Percentiles rank a stretch among this genome's conserved stretches.
Conservation (phyloP, 2,888 invertebrate genomes). For the Agrochola macilenta region DNA sequence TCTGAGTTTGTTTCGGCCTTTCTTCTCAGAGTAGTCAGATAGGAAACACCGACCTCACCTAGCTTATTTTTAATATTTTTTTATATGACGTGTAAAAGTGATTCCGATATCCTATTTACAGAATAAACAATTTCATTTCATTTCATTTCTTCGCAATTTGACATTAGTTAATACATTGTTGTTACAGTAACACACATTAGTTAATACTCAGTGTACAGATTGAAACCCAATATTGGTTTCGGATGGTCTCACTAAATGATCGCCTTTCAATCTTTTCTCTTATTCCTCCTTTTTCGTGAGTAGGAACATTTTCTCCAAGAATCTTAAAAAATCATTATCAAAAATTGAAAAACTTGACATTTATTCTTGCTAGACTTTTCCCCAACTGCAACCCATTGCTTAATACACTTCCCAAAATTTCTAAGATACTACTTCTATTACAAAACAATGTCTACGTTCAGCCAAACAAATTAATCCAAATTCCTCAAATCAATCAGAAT, state of each 20-base stretch:
- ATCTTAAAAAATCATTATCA: neutral
- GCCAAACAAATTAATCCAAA: constrained; percentile 8
- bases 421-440: neutral
- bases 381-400: too few species aligned
- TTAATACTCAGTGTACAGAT: neutral
- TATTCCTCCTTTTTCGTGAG: neutral
- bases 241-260: neutral
- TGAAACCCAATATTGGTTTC: neutral
- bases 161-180: neutral
- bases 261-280: neutral
- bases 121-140: too few species aligned
- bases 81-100: too few species aligned
- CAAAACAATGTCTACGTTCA: neutral
- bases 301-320: neutral
- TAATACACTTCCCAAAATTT: neutral
- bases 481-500: constrained; percentile 55
- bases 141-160: too few species aligned
- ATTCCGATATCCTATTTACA: too few species aligned
- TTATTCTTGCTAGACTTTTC: neutral
- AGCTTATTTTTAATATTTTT: too few species aligned
- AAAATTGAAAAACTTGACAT: too few species aligned
- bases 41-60: too few species aligned
- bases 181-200: neutral
- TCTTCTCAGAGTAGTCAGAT: too few species aligned
- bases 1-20: too few species aligned